phyloP scores from a whole-genome alignment of 35 echinoderm and acorn worm genomes.

The Hemicentrotus pulcherrimus region DNA sequence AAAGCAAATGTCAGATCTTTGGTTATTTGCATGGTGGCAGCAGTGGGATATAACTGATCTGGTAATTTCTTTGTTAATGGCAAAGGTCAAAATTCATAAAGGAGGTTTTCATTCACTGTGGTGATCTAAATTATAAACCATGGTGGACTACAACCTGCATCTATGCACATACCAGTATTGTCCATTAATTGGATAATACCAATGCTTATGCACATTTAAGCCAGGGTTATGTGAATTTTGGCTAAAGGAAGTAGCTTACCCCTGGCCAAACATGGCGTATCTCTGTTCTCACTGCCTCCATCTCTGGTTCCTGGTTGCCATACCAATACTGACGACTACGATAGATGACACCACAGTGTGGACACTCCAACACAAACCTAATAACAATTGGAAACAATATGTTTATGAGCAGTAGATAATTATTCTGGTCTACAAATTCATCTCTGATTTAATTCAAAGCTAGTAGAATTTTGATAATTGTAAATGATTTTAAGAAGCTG shows the following conservation, averaged over 20 bases:
- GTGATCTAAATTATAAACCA: no score
- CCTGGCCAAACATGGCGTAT: constrained; percentile 98
- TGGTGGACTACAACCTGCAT: no score
- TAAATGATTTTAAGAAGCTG: not conserved
- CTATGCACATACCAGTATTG: no score
- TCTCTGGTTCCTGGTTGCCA: constrained; percentile 91
- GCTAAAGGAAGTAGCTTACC: constrained; percentile 47
- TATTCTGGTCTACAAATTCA: not conserved
- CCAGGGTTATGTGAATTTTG: not conserved
- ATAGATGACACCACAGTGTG: constrained; percentile 90
- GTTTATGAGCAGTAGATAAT: not conserved
- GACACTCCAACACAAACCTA: constrained; percentile 95
- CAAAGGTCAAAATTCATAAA: no score
- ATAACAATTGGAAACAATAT: not conserved
- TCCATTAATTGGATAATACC: not conserved
- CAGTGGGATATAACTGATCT: no score
- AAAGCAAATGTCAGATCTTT: no score
- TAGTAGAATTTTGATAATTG: not conserved
- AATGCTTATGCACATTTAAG: not conserved
- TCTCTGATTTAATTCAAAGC: not conserved
- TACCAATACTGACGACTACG: constrained; percentile 94
- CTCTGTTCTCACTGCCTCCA: constrained; percentile 90
- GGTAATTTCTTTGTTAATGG: no score
- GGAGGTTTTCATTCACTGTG: no score
- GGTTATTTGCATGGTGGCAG: no score